phyloP scores from a whole-genome alignment of 53 echinoderm and acorn worm genomes.

The Arbacia lixula region DNA sequence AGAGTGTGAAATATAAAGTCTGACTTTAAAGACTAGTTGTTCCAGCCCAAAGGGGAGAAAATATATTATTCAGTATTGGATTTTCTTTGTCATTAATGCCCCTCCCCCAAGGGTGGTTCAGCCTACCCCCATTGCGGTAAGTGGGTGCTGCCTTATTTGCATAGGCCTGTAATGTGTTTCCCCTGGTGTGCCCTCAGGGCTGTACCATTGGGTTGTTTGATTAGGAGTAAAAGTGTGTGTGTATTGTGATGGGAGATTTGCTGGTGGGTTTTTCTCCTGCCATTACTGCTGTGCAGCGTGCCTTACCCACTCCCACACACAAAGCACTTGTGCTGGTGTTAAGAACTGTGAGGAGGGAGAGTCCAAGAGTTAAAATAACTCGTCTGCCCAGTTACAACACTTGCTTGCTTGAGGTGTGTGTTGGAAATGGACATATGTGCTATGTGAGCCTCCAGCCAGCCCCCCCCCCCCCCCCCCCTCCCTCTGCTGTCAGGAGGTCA shows the following conservation, averaged over 20 bases:
- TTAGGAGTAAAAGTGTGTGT: constrained; percentile 45
- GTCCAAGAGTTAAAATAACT: constrained; percentile 52
- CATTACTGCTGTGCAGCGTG: no score
- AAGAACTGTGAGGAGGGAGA: constrained; percentile 4
- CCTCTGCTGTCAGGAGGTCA: constrained; percentile 32
- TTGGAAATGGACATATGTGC: constrained; percentile 39
- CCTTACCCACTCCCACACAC: not conserved
- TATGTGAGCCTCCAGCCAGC: no score
- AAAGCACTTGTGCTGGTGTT: constrained; percentile 7
- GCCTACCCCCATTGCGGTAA: constrained; percentile 38
- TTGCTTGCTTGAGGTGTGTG: not conserved
- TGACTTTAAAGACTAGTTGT: no score
- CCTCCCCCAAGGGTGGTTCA: constrained; percentile 37
- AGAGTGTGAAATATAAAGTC: no score
- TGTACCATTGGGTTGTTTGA: constrained; percentile 49
- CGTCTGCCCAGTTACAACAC: constrained; percentile 4
- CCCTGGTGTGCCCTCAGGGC: constrained; percentile 40
- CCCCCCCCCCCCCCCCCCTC: no score
- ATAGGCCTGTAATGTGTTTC: constrained; percentile 19
- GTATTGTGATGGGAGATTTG: no score
- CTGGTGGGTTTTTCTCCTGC: no score
- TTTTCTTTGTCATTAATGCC: constrained; percentile 21
- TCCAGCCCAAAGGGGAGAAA: no score
- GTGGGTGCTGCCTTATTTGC: constrained; percentile 51
- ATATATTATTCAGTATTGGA: constrained; percentile 24